Evolutionary conservation across 1,140 invertebrate genomes (phyloP).

Genomic region (Pachypsylla venusta): DNA sequence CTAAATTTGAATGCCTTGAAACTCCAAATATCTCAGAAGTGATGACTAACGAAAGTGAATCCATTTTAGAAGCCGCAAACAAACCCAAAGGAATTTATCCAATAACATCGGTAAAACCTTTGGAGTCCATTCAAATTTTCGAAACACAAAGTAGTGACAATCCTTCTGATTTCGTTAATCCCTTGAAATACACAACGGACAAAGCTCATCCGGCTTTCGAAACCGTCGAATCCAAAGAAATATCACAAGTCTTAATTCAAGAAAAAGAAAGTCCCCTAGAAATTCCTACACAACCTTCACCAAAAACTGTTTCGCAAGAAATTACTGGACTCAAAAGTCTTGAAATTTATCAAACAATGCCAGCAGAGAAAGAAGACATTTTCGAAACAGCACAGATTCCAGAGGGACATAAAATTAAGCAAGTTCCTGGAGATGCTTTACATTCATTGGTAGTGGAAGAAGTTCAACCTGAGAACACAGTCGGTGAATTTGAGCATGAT

Average conservation of each 20-base stretch:
- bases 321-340: constrained; percentile 31
- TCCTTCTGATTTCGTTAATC: constrained; percentile 35
- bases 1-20: constrained; percentile 37
- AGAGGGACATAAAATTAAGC: constrained; percentile 38
- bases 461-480: constrained; percentile 35
- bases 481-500: constrained; percentile 32
- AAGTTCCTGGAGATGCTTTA: constrained; percentile 35
- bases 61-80: constrained; percentile 30
- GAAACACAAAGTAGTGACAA: constrained; percentile 39
- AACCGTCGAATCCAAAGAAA: constrained; percentile 39
- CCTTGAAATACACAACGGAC: constrained; percentile 38
- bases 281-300: constrained; percentile 29
- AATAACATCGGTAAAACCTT: constrained; percentile 33
- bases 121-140: constrained; percentile 38
- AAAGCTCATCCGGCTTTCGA: constrained; percentile 33
- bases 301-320: constrained; percentile 27
- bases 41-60: constrained; percentile 40
- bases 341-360: constrained; percentile 35
- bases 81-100: constrained; percentile 35
- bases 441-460: constrained; percentile 43
- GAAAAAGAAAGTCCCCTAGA: constrained; percentile 35
- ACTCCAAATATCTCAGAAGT: constrained; percentile 36
- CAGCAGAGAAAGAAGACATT: constrained; percentile 39
- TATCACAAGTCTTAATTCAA: constrained; percentile 36
- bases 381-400: constrained; percentile 36